phyloP scores from a whole-genome alignment of 1,140 invertebrate genomes.

The Conopomorpha cramerella region DNA sequence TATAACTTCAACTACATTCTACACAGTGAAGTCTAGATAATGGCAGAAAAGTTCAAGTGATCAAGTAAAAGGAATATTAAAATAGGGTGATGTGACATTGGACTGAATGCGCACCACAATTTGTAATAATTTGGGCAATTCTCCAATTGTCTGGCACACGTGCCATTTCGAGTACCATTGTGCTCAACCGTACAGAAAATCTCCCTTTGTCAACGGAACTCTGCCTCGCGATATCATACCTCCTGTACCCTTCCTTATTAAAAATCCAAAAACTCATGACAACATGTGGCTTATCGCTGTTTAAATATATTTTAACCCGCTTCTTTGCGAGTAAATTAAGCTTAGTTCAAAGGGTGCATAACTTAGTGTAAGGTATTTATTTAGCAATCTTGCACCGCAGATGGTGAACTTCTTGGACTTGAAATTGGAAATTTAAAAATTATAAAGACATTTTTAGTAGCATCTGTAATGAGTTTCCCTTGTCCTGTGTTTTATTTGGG shows the following conservation, averaged over 20 bases:
- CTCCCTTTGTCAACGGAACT: conserved; percentile 5
- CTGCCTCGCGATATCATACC: conserved; percentile 26
- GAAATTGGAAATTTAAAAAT: too few relatives aligned
- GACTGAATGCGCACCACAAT: too few relatives aligned
- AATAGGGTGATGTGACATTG: too few relatives aligned
- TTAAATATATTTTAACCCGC: conserved; percentile 30
- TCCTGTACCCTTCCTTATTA: conserved; percentile 14
- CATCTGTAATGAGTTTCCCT: too few relatives aligned
- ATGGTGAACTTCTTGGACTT: too few relatives aligned
- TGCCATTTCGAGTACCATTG: conserved; percentile 39
- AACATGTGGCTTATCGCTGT: conserved; percentile 33
- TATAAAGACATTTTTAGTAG: too few relatives aligned
- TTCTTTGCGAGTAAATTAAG: conserved; percentile 48
- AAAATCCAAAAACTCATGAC: conserved; percentile 18
- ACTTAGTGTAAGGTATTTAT: conserved; percentile 54
- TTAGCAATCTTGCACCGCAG: conserved; percentile 48
- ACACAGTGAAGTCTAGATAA: too few relatives aligned
- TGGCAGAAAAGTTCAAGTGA: too few relatives aligned
- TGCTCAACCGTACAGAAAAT: conserved; percentile 13
- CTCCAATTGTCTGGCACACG: conserved; percentile 23
- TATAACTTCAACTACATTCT: too few relatives aligned
- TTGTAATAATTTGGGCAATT: conserved; percentile 17
- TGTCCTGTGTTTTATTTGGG: too few relatives aligned
- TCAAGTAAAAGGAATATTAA: too few relatives aligned
- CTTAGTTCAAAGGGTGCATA: conserved; percentile 55